A percentile compares a stretch with the other conserved stretches of the same genome.
These are phyloP conservation scores for Agriotes lineatus DNA, from an alignment of 2,888 invertebrate species.

Conservation along the genomic window DNA sequence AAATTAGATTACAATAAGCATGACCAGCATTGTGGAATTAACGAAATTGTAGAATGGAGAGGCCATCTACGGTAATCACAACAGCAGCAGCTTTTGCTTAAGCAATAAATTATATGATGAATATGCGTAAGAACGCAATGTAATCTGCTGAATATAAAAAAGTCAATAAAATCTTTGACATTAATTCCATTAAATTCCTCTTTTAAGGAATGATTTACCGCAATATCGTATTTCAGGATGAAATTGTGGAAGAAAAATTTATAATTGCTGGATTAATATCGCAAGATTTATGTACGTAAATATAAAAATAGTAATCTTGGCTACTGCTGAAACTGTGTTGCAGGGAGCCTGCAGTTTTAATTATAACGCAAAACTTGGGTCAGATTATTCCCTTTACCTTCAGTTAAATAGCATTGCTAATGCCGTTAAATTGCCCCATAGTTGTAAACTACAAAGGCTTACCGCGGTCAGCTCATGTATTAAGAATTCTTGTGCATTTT, in stretches of 20 bases:
- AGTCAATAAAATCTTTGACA: slow-evolving; percentile 17
- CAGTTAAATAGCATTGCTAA: slow-evolving; percentile 20
- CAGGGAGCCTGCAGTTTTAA: not conserved
- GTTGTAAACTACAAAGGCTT: slow-evolving; percentile 32
- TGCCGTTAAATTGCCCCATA: slow-evolving; percentile 29
- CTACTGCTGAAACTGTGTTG: not conserved
- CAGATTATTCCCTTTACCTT: not conserved
- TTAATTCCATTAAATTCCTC: slow-evolving; percentile 24
- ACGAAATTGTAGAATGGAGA: too few relatives aligned
- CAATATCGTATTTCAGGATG: slow-evolving; percentile 10
- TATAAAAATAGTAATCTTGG: not conserved
- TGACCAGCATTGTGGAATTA: too few relatives aligned
- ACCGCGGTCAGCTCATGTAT: slow-evolving; percentile 33
- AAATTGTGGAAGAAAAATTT: slow-evolving; percentile 27
- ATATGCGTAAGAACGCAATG: too few relatives aligned
- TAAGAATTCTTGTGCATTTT: slow-evolving; percentile 37
- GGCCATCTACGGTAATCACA: too few relatives aligned
- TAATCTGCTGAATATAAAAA: not conserved
- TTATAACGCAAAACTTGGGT: not conserved
- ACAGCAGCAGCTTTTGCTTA: too few relatives aligned
- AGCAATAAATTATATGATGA: too few relatives aligned
- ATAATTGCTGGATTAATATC: slow-evolving; percentile 22
- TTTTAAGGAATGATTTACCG: slow-evolving; percentile 13
- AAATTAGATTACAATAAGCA: too few relatives aligned
- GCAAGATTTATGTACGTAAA: slow-evolving; percentile 11